Evolutionary conservation across 2,113 vertebrate species (phyloP).

Genomic region (Amphiprion percula): DNA sequence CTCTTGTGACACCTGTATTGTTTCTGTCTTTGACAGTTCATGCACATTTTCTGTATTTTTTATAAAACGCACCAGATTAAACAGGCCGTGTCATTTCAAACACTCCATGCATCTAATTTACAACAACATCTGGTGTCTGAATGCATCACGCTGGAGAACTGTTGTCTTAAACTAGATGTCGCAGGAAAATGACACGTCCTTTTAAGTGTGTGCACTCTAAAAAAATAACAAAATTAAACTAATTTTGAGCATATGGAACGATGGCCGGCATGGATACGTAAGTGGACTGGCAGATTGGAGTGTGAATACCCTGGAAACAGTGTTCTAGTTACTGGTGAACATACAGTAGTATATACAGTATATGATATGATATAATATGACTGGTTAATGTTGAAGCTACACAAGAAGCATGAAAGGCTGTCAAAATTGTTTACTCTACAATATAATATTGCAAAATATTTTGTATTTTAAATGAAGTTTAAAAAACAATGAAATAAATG

Average conservation of each 20-base stretch:
- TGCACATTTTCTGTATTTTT: constrained; percentile 76
- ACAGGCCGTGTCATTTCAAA: constrained; percentile 53
- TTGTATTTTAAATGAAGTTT: constrained; percentile 90
- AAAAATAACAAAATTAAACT: constrained; percentile 25
- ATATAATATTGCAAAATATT: constrained; percentile 91
- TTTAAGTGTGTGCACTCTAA: constrained; percentile 32
- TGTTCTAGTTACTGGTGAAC: constrained; percentile 70
- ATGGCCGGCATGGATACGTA: constrained; percentile 41
- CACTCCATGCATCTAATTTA: constrained; percentile 27
- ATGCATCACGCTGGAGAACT: neutral
- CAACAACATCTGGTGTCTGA: constrained; percentile 9
- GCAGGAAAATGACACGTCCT: constrained; percentile 30
- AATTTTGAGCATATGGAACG: constrained; percentile 52
- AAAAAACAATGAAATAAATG: constrained; percentile 87
- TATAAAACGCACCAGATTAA: constrained; percentile 39
- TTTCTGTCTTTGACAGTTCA: constrained; percentile 66
- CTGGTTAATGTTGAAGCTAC: constrained; percentile 86
- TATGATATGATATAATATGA: constrained; percentile 77
- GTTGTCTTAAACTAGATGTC: constrained; percentile 47
- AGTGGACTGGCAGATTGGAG: constrained; percentile 40
- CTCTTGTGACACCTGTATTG: constrained; percentile 69
- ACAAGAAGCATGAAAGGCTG: constrained; percentile 90
- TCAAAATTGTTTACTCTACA: constrained; percentile 87
- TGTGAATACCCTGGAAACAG: constrained; percentile 55
- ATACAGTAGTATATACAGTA: constrained; percentile 65